These are phyloP conservation scores for Mechanitis mazaeus DNA, from an alignment of 2,888 invertebrate species.

Conservation along the genomic window DNA sequence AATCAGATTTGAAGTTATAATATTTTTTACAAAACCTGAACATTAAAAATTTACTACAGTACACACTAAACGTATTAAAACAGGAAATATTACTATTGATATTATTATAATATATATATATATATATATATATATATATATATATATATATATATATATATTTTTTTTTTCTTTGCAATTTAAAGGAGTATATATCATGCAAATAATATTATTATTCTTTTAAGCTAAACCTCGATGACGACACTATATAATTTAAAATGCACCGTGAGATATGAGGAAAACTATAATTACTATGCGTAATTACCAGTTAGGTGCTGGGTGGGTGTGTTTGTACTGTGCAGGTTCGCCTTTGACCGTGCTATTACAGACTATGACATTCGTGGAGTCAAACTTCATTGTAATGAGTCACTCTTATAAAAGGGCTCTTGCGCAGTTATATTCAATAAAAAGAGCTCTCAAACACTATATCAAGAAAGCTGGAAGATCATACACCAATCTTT, in stretches of 20 bases:
- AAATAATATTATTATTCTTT: neutral
- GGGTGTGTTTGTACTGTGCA: conserved; percentile 20
- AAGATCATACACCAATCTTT: too few relatives aligned
- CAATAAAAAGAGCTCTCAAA: neutral
- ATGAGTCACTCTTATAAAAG: conserved; percentile 27
- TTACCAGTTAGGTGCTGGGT: conserved; percentile 15
- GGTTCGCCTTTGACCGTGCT: conserved; percentile 26
- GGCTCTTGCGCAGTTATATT: conserved; percentile 19
- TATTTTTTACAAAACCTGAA: neutral
- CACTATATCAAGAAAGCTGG: neutral
- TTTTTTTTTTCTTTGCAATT: too few relatives aligned
- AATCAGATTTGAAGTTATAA: neutral
- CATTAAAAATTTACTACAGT: neutral
- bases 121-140: neutral
- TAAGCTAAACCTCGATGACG: neutral
- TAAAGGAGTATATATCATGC: too few relatives aligned
- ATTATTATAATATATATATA: neutral
- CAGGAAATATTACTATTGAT: neutral
- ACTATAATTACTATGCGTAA: conserved; percentile 17
- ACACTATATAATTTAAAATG: conserved; percentile 5
- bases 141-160: neutral
- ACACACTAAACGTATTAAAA: neutral
- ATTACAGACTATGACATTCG: conserved; percentile 22
- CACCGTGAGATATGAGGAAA: conserved; percentile 11
- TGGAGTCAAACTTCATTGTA: conserved; percentile 26